A percentile compares a stretch with the other conserved stretches of the same genome.
Evolutionary conservation across 1,140 invertebrate genomes (phyloP).

Genomic region (Dendroctonus ponderosae): DNA sequence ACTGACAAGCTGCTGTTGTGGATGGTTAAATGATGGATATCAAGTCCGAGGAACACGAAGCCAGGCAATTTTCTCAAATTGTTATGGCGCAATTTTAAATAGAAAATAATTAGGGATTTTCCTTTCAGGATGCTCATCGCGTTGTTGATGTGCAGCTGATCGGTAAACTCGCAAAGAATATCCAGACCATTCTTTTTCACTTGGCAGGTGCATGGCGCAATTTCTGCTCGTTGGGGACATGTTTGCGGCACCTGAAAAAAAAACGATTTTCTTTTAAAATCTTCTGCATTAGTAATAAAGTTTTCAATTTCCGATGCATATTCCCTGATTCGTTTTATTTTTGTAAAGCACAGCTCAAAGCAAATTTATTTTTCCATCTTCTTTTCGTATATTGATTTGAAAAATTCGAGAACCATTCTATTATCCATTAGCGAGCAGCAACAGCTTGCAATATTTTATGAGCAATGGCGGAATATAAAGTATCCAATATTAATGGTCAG

Average conservation of each 20-base stretch:
- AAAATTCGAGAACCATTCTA: too few relatives aligned
- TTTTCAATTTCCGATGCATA: too few relatives aligned
- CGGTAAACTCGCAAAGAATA: slow-evolving; percentile 80
- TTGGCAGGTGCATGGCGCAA: slow-evolving; percentile 74
- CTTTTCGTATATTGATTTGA: too few relatives aligned
- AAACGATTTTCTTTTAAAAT: background rate
- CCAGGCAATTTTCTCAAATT: slow-evolving; percentile 77
- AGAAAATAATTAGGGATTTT: slow-evolving; percentile 75
- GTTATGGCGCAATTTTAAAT: slow-evolving; percentile 81
- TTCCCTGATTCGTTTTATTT: too few relatives aligned
- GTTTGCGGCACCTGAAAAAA: slow-evolving; percentile 56
- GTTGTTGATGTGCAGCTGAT: slow-evolving; percentile 67
- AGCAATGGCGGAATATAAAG: too few relatives aligned
- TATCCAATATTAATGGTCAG: too few relatives aligned
- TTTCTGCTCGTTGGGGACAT: slow-evolving; percentile 69
- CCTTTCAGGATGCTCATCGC: slow-evolving; percentile 76
- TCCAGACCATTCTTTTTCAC: slow-evolving; percentile 85
- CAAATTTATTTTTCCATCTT: too few relatives aligned
- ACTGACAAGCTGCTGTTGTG: slow-evolving; percentile 83
- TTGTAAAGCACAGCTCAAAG: too few relatives aligned
- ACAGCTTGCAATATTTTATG: too few relatives aligned
- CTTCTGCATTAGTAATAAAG: too few relatives aligned
- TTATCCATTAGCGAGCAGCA: too few relatives aligned
- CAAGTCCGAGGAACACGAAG: slow-evolving; percentile 81
- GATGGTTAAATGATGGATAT: slow-evolving; percentile 82